Evolutionary conservation across 2,888 invertebrate species (phyloP).

Genomic region (Mongoloraphidia duomilia): DNA sequence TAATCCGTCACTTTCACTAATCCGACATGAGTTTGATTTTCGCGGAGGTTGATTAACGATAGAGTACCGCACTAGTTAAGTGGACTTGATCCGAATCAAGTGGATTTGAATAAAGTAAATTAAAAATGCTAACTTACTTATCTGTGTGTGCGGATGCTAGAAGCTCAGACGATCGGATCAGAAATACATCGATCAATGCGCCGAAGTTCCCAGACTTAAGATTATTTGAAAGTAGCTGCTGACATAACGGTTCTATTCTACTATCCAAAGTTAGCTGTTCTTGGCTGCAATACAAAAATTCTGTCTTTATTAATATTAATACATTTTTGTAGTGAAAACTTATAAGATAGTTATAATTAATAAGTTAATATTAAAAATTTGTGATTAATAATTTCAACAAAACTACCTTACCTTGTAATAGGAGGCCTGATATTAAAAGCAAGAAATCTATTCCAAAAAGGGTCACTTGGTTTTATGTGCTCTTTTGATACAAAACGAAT

Average conservation of each 20-base stretch:
- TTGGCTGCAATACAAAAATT: slow-evolving; percentile 38
- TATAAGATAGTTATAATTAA: too few relatives aligned
- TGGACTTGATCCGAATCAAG: slow-evolving; percentile 23
- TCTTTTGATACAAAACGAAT: slow-evolving; percentile 65
- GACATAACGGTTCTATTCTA: slow-evolving; percentile 55
- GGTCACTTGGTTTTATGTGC: slow-evolving; percentile 69
- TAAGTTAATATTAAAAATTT: too few relatives aligned
- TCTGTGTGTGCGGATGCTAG: slow-evolving; percentile 75
- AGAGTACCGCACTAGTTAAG: too few relatives aligned
- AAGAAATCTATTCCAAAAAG: slow-evolving; percentile 87
- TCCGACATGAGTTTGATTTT: too few relatives aligned
- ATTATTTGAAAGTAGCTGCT: slow-evolving; percentile 72
- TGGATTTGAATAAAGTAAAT: slow-evolving; percentile 29
- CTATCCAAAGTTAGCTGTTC: slow-evolving; percentile 73
- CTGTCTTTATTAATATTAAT: not conserved
- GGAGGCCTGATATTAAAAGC: slow-evolving; percentile 83
- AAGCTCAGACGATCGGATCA: slow-evolving; percentile 67
- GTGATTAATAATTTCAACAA: not conserved
- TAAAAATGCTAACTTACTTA: slow-evolving; percentile 45
- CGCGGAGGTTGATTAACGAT: too few relatives aligned
- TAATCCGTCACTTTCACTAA: too few relatives aligned
- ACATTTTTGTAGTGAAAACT: too few relatives aligned
- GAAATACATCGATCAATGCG: slow-evolving; percentile 72
- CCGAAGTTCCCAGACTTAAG: slow-evolving; percentile 79
- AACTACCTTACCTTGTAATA: slow-evolving; percentile 45